These are phyloP conservation scores for Melanostoma mellinum DNA, from an alignment of 2,888 invertebrate species.

Conservation along the genomic window DNA sequence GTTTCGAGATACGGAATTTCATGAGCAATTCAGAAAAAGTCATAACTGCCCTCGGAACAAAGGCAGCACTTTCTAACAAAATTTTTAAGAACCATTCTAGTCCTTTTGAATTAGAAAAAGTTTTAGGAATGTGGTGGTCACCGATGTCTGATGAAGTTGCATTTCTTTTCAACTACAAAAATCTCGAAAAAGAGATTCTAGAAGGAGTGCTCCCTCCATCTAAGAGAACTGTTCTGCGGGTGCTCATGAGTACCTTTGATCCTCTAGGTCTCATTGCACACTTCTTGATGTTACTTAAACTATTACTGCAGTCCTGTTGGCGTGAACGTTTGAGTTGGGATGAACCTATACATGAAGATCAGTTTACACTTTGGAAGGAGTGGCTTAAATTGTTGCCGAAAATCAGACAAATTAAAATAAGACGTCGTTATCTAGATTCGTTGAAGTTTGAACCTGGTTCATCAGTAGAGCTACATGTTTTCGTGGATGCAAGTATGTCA, in stretches of 20 bases:
- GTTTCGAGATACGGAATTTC: slow-evolving; percentile 38
- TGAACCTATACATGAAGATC: not conserved
- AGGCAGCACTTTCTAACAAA: not conserved
- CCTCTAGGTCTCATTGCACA: not conserved
- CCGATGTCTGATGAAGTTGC: slow-evolving; percentile 8
- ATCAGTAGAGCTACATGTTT: too few species aligned
- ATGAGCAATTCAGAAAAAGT: slow-evolving; percentile 1
- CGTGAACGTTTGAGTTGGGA: not conserved
- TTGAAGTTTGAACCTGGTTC: too few species aligned
- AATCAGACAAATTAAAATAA: too few species aligned
- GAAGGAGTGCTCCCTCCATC: not conserved
- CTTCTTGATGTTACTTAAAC: not conserved
- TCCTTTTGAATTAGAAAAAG: not conserved
- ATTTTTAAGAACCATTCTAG: not conserved
- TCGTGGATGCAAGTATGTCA: not conserved
- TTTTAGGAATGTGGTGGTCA: slow-evolving; percentile 45
- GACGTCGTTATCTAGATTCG: too few species aligned
- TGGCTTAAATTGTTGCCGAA: too few species aligned
- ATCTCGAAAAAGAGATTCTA: not conserved
- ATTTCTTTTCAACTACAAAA: not conserved
- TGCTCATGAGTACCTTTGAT: not conserved
- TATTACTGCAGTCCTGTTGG: not conserved
- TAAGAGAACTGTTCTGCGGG: slow-evolving; percentile 5
- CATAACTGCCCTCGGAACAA: not conserved
- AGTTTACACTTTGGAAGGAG: too few species aligned